Percentiles rank a stretch among this genome's conserved stretches.
Conservation (phyloP, 2,888 invertebrate genomes). For the Hipparchia sbordonii region DNA sequence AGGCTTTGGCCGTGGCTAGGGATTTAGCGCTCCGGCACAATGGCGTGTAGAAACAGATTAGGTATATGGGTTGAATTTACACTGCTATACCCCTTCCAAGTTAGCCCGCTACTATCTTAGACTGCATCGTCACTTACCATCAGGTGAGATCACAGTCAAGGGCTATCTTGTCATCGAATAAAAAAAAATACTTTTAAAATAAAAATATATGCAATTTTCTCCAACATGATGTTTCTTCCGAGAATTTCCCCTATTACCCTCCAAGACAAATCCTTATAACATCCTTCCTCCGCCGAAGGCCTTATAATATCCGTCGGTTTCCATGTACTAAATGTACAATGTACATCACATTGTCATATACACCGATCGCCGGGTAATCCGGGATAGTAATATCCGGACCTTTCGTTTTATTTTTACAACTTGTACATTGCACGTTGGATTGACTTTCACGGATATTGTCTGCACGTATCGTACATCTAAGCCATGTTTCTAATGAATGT, state of each 20-base stretch:
- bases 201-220: not conserved
- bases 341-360: conserved; percentile 45
- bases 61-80: no score
- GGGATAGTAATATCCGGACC: conserved; percentile 68
- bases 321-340: conserved; percentile 38
- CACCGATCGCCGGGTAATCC: conserved; percentile 63
- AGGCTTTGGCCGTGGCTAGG: no score
- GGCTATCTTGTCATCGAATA: no score
- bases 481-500: no score
- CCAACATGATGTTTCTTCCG: conserved; percentile 20
- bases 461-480: no score
- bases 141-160: no score
- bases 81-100: no score
- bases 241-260: conserved; percentile 38
- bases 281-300: conserved; percentile 59
- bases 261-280: conserved; percentile 51
- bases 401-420: conserved; percentile 40
- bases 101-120: no score
- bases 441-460: conserved; percentile 8
- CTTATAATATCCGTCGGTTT: conserved; percentile 52
- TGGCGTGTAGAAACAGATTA: no score
- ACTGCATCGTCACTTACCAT: no score
- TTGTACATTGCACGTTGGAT: not conserved
- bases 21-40: not conserved
- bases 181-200: not conserved